These are phyloP conservation scores for Drosophila orena DNA, from an alignment of 1,140 invertebrate genomes.

Conservation along the genomic window DNA sequence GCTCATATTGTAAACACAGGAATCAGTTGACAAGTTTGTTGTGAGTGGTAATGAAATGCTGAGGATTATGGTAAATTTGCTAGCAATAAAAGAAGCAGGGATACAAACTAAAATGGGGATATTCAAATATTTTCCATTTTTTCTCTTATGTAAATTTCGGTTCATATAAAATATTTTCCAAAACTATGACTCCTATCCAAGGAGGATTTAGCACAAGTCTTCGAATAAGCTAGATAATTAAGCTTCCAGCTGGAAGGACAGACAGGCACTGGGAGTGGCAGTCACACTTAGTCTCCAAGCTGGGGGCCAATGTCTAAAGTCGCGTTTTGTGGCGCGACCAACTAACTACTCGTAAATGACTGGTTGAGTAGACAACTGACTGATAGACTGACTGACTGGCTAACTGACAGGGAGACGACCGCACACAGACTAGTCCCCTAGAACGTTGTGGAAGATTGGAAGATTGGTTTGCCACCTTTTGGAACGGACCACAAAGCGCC, in stretches of 20 bases:
- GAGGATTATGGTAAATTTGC: not conserved
- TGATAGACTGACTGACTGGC: constrained; percentile 23
- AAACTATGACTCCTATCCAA: not conserved
- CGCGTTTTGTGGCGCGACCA: constrained; percentile 42
- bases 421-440: constrained; percentile 7
- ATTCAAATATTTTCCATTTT: not conserved
- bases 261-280: constrained; percentile 20
- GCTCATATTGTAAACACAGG: not conserved
- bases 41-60: not conserved
- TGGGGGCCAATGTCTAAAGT: constrained; percentile 43
- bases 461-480: constrained; percentile 9
- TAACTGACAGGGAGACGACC: constrained; percentile 41
- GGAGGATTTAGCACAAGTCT: not conserved
- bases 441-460: not conserved
- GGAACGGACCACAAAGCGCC: constrained; percentile 25
- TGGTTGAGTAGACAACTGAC: constrained; percentile 19
- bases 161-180: too few species aligned
- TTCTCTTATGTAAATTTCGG: too few species aligned
- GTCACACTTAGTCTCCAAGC: constrained; percentile 20
- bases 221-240: constrained; percentile 6
- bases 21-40: not conserved
- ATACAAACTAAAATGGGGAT: too few species aligned
- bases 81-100: too few species aligned
- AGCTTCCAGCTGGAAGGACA: constrained; percentile 5
- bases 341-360: constrained; percentile 67